Evolutionary conservation across 1,140 invertebrate species (phyloP).

Genomic region (Meteorus sp.): DNA sequence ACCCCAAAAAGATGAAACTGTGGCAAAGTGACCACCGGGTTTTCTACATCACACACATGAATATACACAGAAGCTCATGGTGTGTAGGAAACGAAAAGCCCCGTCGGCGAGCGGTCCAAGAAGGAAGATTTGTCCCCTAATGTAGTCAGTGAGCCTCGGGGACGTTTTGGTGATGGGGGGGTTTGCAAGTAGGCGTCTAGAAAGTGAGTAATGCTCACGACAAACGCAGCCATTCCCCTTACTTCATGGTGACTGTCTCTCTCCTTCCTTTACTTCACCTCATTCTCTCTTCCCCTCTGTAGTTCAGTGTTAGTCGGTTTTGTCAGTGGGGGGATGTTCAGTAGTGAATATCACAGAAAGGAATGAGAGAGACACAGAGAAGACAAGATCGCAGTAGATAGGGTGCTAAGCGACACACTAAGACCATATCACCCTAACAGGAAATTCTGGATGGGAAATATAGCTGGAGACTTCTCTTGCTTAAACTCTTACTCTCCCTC

Average conservation of each 20-base stretch:
- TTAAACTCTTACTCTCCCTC: slow-evolving; percentile 20
- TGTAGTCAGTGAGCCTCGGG: slow-evolving; percentile 54
- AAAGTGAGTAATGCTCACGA: slow-evolving; percentile 61
- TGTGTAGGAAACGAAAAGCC: slow-evolving; percentile 14
- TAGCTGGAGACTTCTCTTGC: slow-evolving; percentile 30
- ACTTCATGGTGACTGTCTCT: no score
- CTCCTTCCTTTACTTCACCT: neutral
- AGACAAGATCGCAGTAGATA: slow-evolving; percentile 55
- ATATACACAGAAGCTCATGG: neutral
- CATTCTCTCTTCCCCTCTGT: slow-evolving; percentile 29
- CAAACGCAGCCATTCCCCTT: slow-evolving; percentile 55
- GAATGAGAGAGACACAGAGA: slow-evolving; percentile 17
- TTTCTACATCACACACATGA: no score
- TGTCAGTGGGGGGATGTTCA: slow-evolving; percentile 17
- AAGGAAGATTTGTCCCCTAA: slow-evolving; percentile 58
- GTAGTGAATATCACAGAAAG: no score
- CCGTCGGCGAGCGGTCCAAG: slow-evolving; percentile 28
- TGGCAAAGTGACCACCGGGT: no score
- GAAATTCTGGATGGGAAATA: neutral
- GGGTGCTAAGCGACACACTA: slow-evolving; percentile 61
- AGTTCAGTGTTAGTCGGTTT: slow-evolving; percentile 33
- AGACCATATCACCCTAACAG: slow-evolving; percentile 42
- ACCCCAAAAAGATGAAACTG: no score
- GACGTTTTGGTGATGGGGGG: slow-evolving; percentile 29
- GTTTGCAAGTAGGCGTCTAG: slow-evolving; percentile 51